Percentiles rank a stretch among this genome's conserved stretches.
Conservation (phyloP, 2,797 vertebrate genomes). For the Pangasius sanitwongsei region DNA sequence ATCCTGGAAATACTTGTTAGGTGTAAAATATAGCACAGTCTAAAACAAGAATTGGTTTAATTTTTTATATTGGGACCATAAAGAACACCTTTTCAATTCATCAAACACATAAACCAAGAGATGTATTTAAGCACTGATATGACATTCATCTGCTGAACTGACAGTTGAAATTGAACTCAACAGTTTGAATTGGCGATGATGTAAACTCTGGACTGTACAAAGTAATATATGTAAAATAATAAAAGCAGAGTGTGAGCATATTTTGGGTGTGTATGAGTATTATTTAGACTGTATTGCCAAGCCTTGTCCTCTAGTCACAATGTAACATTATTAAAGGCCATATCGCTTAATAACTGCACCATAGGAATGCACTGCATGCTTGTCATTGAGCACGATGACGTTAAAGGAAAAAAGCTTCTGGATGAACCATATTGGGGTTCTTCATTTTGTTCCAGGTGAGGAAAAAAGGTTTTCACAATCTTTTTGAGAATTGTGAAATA, state of each 20-base stretch:
- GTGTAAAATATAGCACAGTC: background rate
- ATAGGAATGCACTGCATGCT: background rate
- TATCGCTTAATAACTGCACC: background rate
- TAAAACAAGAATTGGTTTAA: background rate
- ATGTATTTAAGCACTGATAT: background rate
- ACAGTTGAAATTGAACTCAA: background rate
- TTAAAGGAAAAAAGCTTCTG: background rate
- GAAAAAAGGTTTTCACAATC: background rate
- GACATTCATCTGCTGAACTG: background rate
- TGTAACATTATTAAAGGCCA: background rate
- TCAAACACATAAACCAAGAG: background rate
- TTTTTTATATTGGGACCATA: background rate
- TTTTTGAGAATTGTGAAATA: background rate
- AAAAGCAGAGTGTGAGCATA: slow-evolving; percentile 5
- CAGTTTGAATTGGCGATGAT: background rate
- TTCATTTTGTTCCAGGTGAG: background rate
- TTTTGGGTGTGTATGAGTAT: background rate
- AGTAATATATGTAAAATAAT: slow-evolving; percentile 26
- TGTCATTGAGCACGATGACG: background rate
- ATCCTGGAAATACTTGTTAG: background rate
- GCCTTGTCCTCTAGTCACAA: background rate
- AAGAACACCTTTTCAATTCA: background rate
- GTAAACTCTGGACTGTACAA: slow-evolving; percentile 18
- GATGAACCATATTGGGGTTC: background rate
- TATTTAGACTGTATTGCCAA: slow-evolving; percentile 6